Percentiles rank a stretch among this genome's conserved stretches.
Conservation (phyloP, 2,888 invertebrate genomes). For the Sisyra nigra region DNA sequence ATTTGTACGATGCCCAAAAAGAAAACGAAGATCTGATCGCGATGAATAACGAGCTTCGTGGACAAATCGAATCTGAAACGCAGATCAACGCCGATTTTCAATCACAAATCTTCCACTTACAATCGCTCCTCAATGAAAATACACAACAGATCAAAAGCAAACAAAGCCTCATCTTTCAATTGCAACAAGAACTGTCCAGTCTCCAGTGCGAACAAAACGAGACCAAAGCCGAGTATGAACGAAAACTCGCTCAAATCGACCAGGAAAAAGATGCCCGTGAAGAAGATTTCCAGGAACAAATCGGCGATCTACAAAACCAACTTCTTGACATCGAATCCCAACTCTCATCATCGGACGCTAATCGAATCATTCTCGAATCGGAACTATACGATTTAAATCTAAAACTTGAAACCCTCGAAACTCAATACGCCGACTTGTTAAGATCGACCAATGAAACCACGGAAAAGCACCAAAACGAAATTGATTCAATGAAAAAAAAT, state of each 20-base stretch:
- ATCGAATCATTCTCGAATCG: neutral
- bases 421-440: constrained; percentile 11
- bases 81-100: too few relatives aligned
- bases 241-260: neutral
- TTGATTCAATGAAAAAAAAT: constrained; percentile 16
- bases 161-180: neutral
- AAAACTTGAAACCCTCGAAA: constrained; percentile 14
- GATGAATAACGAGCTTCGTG: neutral
- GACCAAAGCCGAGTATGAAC: neutral
- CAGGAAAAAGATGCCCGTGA: neutral
- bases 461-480: constrained; percentile 13
- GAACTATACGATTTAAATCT: constrained; percentile 13
- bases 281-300: neutral
- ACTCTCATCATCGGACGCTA: neutral
- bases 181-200: neutral
- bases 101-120: too few relatives aligned
- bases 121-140: too few relatives aligned
- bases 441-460: too few relatives aligned
- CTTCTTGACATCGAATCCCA: neutral
- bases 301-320: neutral
- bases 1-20: neutral
- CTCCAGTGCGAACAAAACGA: neutral
- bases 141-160: neutral
- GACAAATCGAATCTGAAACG: neutral
- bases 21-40: neutral